A percentile compares a stretch with the other conserved stretches of the same genome.
Conservation (phyloP, 2,888 invertebrate genomes). For the Apotomis capreana region DNA sequence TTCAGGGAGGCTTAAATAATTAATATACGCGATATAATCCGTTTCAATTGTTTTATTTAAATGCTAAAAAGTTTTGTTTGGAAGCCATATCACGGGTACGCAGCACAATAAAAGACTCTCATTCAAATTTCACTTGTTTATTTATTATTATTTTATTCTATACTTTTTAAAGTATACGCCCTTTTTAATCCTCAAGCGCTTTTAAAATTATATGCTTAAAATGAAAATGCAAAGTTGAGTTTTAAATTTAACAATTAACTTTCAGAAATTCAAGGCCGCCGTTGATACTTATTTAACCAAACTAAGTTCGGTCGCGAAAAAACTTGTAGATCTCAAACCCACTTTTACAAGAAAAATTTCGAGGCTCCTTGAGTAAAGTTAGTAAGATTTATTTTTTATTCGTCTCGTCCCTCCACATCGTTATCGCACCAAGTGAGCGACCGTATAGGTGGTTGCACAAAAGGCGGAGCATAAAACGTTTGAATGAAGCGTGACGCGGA, state of each 20-base stretch:
- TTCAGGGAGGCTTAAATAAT: too few relatives aligned
- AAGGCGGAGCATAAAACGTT: conserved; percentile 9
- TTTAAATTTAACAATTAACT: not conserved
- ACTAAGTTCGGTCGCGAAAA: conserved; percentile 1
- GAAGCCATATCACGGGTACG: too few relatives aligned
- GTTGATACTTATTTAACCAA: not conserved
- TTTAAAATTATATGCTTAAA: conserved; percentile 11
- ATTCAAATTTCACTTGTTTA: not conserved
- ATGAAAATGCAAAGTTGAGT: conserved; percentile 10
- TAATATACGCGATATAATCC: too few relatives aligned
- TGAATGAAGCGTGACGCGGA: conserved; percentile 26
- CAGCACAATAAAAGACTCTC: too few relatives aligned
- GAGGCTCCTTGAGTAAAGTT: conserved; percentile 1
- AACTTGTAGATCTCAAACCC: conserved; percentile 12
- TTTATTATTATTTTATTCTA: not conserved
- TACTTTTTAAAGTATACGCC: not conserved
- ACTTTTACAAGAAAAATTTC: conserved; percentile 20
- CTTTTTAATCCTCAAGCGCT: conserved; percentile 7
- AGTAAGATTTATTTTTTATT: conserved; percentile 5
- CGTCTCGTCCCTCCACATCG: conserved; percentile 6
- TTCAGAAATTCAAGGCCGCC: not conserved
- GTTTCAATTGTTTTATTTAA: too few relatives aligned
- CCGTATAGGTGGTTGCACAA: conserved; percentile 2
- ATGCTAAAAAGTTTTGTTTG: too few relatives aligned
- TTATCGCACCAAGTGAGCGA: conserved; percentile 11